A percentile compares a stretch with the other conserved stretches of the same genome.
These are phyloP conservation scores for Pogonomyrmex barbatus DNA, from an alignment of 1,140 invertebrate genomes.

Conservation along the genomic window DNA sequence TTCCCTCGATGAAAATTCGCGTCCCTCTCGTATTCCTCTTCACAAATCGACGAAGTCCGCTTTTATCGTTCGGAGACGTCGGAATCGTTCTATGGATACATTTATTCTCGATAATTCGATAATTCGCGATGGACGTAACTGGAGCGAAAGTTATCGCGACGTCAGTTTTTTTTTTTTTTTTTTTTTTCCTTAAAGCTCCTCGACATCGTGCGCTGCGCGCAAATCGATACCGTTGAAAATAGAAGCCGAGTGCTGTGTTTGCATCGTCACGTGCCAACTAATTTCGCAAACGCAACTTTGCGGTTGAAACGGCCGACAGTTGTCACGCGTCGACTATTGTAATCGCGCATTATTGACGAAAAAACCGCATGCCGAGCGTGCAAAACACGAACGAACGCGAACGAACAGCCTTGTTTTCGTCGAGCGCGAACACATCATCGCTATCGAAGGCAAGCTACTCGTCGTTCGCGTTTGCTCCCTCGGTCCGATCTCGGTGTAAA, in stretches of 20 bases:
- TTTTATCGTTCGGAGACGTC: not conserved
- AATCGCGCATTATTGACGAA: not conserved
- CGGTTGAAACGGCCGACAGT: not conserved
- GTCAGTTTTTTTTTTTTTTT: not conserved
- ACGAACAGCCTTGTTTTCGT: not conserved
- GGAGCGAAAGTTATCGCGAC: slow-evolving; percentile 1
- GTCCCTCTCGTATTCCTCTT: not conserved
- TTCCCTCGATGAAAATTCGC: not conserved
- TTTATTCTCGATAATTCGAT: not conserved
- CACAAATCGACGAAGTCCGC: not conserved
- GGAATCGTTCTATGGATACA: not conserved
- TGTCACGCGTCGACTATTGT: not conserved
- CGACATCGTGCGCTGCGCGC: not conserved
- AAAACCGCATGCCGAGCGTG: not conserved
- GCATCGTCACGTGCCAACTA: not conserved
- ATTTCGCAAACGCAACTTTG: slow-evolving; percentile 25
- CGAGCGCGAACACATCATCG: not conserved
- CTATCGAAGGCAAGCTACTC: not conserved
- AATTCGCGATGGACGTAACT: slow-evolving; percentile 17
- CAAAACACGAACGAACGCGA: not conserved
- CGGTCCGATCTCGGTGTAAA: not conserved
- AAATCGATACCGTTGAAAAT: slow-evolving; percentile 38
- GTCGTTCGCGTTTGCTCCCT: not conserved
- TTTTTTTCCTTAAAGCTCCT: not conserved
- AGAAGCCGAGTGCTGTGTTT: not conserved